Conservation (phyloP, 1,140 invertebrate species). For the Adoxophyes honmai region DNA sequence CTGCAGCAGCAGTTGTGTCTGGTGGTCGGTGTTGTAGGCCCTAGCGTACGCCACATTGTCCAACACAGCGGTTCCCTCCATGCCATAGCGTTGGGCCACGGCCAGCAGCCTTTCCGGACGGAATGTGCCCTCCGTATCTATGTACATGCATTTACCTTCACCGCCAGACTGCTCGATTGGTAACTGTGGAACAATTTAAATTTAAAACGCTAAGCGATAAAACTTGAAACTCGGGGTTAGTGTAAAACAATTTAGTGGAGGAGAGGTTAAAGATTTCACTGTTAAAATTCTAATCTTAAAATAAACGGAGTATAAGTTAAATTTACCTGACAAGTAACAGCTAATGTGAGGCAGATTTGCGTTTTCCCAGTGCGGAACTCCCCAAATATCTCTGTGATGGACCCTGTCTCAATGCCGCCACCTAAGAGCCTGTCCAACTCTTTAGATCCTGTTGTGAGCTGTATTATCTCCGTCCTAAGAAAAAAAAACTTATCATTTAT, state of each 20-base stretch:
- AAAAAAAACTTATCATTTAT: too few species aligned
- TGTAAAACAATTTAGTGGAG: too few species aligned
- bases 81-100: conserved; percentile 91
- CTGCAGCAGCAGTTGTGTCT: conserved; percentile 92
- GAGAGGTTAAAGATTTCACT: too few species aligned
- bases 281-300: too few species aligned
- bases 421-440: conserved; percentile 95
- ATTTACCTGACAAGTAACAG: conserved; percentile 96
- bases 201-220: too few species aligned
- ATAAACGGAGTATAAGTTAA: too few species aligned
- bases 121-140: conserved; percentile 99
- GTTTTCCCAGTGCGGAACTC: conserved; percentile 99
- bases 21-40: conserved; percentile 98
- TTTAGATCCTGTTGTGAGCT: conserved; percentile 94
- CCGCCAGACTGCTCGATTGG: conserved; percentile 98
- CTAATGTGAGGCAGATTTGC: conserved; percentile 97
- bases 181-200: conserved; percentile 79
- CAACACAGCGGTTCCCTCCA: conserved; percentile 92
- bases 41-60: conserved; percentile 98
- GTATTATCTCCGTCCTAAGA: conserved; percentile 87
- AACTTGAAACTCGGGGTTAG: too few species aligned
- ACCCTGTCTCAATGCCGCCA: conserved; percentile 99
- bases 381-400: conserved; percentile 99
- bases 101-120: conserved; percentile 91
- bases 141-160: conserved; percentile 98